Evolutionary conservation across 1,140 invertebrate species (phyloP), one percentile per base, ranked within the genome.

Genomic region (Sitophilus oryzae): DNA sequence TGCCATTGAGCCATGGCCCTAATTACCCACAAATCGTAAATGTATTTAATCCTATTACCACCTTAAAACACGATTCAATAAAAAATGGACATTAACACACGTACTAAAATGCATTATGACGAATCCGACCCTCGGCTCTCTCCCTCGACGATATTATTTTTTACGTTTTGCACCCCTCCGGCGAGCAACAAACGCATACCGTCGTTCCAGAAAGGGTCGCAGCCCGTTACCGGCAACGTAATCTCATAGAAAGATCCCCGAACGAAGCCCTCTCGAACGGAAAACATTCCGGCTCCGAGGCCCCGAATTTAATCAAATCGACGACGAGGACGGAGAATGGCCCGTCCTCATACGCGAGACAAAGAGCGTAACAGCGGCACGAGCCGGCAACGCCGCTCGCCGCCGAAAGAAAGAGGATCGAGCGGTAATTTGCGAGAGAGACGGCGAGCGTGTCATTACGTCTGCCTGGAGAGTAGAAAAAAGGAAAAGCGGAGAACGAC

Each of bases 391-490:
- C 53, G 20, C 2, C 6, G 49, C 34, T 5, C 6, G 49, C 34
- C 5, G 22, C 35, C 21, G 20, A 52, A 52, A 57, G 55, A 57
- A 57, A 40, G 48, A 57, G 54, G 35, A 45, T 38, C 47, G 47
- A 56, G 55, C 49, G 46, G 55, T 57, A 57, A 57, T 57, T 57
- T 57, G 48, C 55, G 55, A 52, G 55, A 57, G 55, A 57, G 55
- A 57, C 42, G 55, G 55, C 44, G 47, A 54, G 37, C 44, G 44
- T 49, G 53, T 49, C 46, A 56, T 48, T 56, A 49, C 37, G 16
- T 38, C 45, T 49, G 53, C 30, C 53, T 56, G 25, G 5, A 5
- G 25, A 30, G 11, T 11, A 30, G 11, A 5, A 11, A 30, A 30
- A 30, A 30, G 25, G 11, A 30, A 30, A 30, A 30, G 44, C 48